Evolutionary conservation across 1,140 invertebrate genomes (phyloP), one percentile per base, ranked within the genome.

Genomic region (Palaemon carinicauda): DNA sequence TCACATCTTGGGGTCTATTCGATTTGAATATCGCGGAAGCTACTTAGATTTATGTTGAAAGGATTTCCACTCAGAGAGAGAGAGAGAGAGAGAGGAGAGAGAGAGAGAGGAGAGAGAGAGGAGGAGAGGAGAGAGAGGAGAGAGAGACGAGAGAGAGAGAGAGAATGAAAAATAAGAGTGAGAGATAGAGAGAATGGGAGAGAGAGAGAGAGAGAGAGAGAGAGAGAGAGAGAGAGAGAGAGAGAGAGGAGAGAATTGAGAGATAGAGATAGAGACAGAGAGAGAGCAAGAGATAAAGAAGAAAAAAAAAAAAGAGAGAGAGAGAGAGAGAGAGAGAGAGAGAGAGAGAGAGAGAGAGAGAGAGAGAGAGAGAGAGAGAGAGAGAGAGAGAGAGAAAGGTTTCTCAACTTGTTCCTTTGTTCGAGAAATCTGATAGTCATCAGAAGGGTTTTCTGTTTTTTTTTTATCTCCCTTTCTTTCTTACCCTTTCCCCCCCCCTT

Each of bases 1-100:
- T 56, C 77, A 79, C 77, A 60, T 79, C 77, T 78, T 78, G 77
- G 54, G 77, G 77, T 79, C 77, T 79, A 79, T 79, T 56, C 29
- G 52, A 79, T 79, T 79, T 54, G 77, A 79, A 79, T 79, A 79
- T 79, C 77, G 12, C 51, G 51, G 51, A 56, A 60, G 50, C 51
- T 56, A 15, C 77, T 79, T 79, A 79, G 77, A 56, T 79, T 56
- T 79, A 79, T 60, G 52, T 79, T 60, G 24, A 78, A 78, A 54
- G 73, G 53, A 54, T 79, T 56, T 79, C 33, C n/a, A n/a, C n/a
- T n/a, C n/a, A 9, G 33, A 9, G 3, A 41, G 5, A 41, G 41
- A 41, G 60, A 65, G 1, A 21, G 60, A 65, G 56, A 81, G 29
- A 41, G 31, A 24, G 33, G 33, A 9, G 3, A 41, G 5, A 41